Evolutionary conservation across 2,797 vertebrate genomes (phyloP), one percentile per base, ranked within the genome.

Genomic region (Percopsis omiscomaycus): DNA sequence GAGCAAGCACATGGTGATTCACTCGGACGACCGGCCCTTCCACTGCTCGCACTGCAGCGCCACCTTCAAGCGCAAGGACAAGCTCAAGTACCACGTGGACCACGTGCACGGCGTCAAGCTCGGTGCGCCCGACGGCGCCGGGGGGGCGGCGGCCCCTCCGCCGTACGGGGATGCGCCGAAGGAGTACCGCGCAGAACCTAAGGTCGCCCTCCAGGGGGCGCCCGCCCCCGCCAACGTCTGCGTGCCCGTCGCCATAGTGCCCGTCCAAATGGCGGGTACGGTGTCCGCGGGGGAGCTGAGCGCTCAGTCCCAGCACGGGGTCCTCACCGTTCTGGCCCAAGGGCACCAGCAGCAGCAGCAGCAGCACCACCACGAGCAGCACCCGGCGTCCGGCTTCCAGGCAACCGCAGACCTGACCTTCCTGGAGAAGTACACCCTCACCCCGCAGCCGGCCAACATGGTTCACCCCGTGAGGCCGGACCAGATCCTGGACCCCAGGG

Each of bases 1-100:
- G 89, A 98, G 95, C 0, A 98, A 99, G 83, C 97, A 99, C 90
- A 94, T 99, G 93, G 97, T 99, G 81, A 99, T 96, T 80, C 97
- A 99, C 87, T 99, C 97, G 8, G 97, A 98, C 42, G 95, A 94
- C 29, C 95, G 97, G 14, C 97, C 97, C 61, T 98, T 98, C 74
- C 97, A 94, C 91, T 99, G 97, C 78, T 94, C 94, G 2, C 95
- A 97, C 83, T 99, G 97, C 85, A 96, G 93, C 46, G 95, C 97
- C 74, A 95, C 96, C 1, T 99, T 99, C 75, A 99, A 99, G 80
- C 89, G 97, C 64, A 99, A 99, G 69, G 97, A 99, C 91, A 99
- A 99, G 77, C 90, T 99, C 32, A 99, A 99, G 80, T 98, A 98
- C 64, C 97, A 99, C 9, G 94, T 94, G 4, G 97, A 99, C 84